phyloP scores from a whole-genome alignment of 2,797 vertebrate genomes.

The Morelia viridis region DNA sequence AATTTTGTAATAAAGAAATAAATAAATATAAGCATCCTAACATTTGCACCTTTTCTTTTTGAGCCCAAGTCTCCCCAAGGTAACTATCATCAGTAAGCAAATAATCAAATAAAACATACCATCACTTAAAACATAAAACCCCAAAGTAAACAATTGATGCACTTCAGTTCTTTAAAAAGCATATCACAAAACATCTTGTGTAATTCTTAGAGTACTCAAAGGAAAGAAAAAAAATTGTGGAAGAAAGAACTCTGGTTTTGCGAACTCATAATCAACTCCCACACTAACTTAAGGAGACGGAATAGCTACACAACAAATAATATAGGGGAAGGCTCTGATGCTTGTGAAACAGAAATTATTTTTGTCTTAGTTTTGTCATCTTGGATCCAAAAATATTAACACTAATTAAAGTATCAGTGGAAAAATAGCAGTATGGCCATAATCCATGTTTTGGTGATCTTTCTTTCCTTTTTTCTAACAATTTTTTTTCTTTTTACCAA shows the following conservation, averaged over 20 bases:
- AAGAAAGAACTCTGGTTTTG: neutral
- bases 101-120: neutral
- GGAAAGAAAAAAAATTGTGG: neutral
- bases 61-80: neutral
- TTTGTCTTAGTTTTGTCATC: neutral
- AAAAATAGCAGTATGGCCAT: constrained; percentile 9
- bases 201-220: neutral
- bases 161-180: neutral
- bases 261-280: neutral
- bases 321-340: neutral
- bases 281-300: neutral
- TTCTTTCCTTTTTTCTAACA: constrained; percentile 54
- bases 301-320: neutral
- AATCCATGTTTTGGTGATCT: neutral
- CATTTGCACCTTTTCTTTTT: neutral
- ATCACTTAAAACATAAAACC: neutral
- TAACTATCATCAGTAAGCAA: neutral
- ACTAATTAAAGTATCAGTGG: neutral
- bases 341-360: neutral
- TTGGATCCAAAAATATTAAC: constrained; percentile 12
- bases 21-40: neutral
- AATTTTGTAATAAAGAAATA: no score
- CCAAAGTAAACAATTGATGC: neutral
- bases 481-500: constrained; percentile 56
- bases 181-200: neutral